Conservation (phyloP, 2,113 vertebrate species). For the Paradoxurus hermaphroditus region DNA sequence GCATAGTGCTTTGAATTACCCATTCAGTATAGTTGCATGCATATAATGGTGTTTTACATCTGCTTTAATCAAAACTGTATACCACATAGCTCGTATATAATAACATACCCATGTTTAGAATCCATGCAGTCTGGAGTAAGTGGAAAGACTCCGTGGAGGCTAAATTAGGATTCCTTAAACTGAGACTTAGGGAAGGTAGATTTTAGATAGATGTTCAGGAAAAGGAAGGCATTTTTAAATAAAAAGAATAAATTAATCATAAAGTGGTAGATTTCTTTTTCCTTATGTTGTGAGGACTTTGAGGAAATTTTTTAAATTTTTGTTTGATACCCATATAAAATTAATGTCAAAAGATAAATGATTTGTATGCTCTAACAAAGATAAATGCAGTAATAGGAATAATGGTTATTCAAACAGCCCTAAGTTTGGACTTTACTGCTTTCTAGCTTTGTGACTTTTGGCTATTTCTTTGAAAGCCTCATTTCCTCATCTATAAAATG, state of each 20-base stretch:
- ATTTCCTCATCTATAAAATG: conserved; percentile 24
- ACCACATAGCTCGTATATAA: background rate
- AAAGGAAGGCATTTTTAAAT: conserved; percentile 43
- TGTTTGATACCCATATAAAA: background rate
- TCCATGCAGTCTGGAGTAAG: background rate
- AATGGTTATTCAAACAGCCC: background rate
- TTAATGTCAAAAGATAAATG: conserved; percentile 12
- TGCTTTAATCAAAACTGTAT: background rate
- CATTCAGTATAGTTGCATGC: background rate
- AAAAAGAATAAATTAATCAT: conserved; percentile 24
- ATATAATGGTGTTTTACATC: background rate
- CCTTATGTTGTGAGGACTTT: background rate
- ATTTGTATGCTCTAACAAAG: background rate
- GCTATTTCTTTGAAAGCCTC: conserved; percentile 5
- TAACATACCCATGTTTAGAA: background rate
- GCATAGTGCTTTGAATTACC: background rate
- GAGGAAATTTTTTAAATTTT: background rate
- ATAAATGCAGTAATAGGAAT: background rate
- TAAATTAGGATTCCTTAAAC: background rate
- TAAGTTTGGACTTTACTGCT: background rate
- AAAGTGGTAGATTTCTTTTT: background rate
- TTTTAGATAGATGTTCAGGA: conserved; percentile 4
- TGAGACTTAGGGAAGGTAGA: background rate
- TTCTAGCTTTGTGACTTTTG: background rate
- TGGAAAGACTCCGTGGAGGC: background rate